Base-by-base conservation (phyloP, 2,797 vertebrate genomes). In the Australoheros facetus region DNA sequence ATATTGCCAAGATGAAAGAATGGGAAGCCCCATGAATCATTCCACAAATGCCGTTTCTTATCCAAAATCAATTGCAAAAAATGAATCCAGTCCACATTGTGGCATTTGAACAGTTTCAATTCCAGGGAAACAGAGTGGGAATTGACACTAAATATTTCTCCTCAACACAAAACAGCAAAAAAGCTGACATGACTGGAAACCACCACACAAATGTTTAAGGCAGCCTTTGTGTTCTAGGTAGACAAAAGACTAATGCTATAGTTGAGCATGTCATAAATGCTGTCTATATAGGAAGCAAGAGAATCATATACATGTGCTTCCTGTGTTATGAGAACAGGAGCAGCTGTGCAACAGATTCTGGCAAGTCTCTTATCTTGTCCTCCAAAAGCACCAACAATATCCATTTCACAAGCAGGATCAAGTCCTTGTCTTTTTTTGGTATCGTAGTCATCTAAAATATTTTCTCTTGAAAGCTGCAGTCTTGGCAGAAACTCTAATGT, bases 11-110 rank as follows among this genome's bases (percentile, higher is more conserved):
- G 26, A 45, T 28, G 8, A 82, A 87, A 84, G 77, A 88, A 88
- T 79, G 86, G 82, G 83, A 88, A 89, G 82, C 75, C 78, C 84
- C 12, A 30, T 83, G 84, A 90, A 87, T 88, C 80, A 88, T 84
- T 71, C n/a, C 2, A 77, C 79, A 75, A 89, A 89, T 88, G 80
- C 34, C 26, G 34, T 78, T 83, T 81, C 34, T 77, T 32, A 69
- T 82, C 78, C 84, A 88, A 83, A 82, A 76, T 78, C 23, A 10
- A 80, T 28, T 51, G 26, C 21, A 28, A 75, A 75, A 83, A 82
- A 79, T 39, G 17, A 53, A 72, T 56, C 54, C 58, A 64, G 73
- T 34, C 71, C 57, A 56, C 54, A 70, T 17, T 79, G 53, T 76
- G 71, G 76, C 78, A 80, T 83, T 79, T 72, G 42, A 34, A 77